phyloP scores from a whole-genome alignment of 2,888 invertebrate species.

The Linnaemya vulpina region DNA sequence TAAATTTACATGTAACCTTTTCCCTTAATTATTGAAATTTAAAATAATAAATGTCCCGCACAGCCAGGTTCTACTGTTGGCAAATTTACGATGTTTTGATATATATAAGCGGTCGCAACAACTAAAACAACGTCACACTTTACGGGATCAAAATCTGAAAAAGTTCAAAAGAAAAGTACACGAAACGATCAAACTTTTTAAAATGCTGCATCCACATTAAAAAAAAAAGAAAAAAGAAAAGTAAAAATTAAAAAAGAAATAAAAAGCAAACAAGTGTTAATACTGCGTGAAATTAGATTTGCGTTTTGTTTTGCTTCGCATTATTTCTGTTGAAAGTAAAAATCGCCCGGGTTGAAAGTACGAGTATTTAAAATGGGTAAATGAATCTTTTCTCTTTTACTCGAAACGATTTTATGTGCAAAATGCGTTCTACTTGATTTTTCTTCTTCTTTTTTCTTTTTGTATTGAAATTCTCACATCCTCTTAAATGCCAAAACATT shows the following conservation, averaged over 20 bases:
- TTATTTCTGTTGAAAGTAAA: conserved; percentile 59
- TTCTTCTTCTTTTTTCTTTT: conserved; percentile 9
- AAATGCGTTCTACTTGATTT: conserved; percentile 61
- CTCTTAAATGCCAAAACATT: conserved; percentile 31
- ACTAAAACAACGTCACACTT: conserved; percentile 71
- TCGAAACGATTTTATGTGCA: conserved; percentile 33
- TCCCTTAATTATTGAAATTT: not conserved
- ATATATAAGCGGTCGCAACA: conserved; percentile 12
- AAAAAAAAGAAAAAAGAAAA: conserved; percentile 23
- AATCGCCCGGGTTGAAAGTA: conserved; percentile 72
- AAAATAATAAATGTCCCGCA: not conserved
- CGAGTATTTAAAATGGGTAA: conserved; percentile 54
- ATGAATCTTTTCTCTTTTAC: conserved; percentile 44
- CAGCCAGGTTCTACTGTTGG: conserved; percentile 1
- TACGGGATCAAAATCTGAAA: conserved; percentile 70
- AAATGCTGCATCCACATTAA: conserved; percentile 41
- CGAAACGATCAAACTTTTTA: conserved; percentile 43
- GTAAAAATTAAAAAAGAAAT: not conserved
- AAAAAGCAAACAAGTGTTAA: conserved; percentile 77
- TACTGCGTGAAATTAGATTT: conserved; percentile 83
- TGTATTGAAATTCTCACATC: conserved; percentile 2
- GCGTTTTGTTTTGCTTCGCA: conserved; percentile 64
- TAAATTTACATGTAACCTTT: too few relatives aligned
- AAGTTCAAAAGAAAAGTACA: conserved; percentile 38
- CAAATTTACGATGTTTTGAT: conserved; percentile 64